Evolutionary conservation across 2,797 vertebrate species (phyloP), one percentile per base, ranked within the genome.

Genomic region (Anguilla marmorata): DNA sequence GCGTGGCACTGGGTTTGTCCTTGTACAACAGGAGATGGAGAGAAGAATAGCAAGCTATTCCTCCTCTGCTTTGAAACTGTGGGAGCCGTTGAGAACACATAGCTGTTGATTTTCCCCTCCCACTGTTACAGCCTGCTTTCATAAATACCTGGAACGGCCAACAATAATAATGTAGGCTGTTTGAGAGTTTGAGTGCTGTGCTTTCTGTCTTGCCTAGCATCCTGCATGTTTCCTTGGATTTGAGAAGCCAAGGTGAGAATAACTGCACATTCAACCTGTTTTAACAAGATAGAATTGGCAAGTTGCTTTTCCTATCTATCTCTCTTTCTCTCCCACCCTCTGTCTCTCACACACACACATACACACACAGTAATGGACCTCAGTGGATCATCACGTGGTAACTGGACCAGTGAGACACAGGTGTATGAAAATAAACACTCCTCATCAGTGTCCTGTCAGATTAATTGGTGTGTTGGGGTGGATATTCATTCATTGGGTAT

Each of bases 61-160:
- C 88, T 89, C 58, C 48, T 21, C 56, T 89, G 50, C 69, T 88
- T 89, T 33, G 60, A 52, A 37, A 33, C 11, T 21, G 60, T 56
- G 85, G 91, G 86, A 90, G 92, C 74, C 85, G 56, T 86, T 90
- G 87, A 86, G 60, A 93, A 90, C 87, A 89, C 74, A 90, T 69
- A 37, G 2, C 86, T 88, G 89, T 89, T 91, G 69, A 30, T 66
- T 89, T 91, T 80, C 12, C 45, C 52, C 82, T 90, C 79, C 84
- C 85, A 76, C 85, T 60, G 37, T 87, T 76, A 74, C 33, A 60
- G 82, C 56, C 86, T 45, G 86, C 82, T 91, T 85, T 88, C 52
- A 69, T 88, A 90, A 91, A 92, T 90, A 84, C 37, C 0, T 80
- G 63, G 85, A 85, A 45, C 14, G 87, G 91, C 88, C 88, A 91